Percentiles rank a stretch among this genome's conserved stretches.
These are phyloP conservation scores for Mystacornis crossleyi DNA, from an alignment of 2,113 vertebrate genomes.

Conservation along the genomic window DNA sequence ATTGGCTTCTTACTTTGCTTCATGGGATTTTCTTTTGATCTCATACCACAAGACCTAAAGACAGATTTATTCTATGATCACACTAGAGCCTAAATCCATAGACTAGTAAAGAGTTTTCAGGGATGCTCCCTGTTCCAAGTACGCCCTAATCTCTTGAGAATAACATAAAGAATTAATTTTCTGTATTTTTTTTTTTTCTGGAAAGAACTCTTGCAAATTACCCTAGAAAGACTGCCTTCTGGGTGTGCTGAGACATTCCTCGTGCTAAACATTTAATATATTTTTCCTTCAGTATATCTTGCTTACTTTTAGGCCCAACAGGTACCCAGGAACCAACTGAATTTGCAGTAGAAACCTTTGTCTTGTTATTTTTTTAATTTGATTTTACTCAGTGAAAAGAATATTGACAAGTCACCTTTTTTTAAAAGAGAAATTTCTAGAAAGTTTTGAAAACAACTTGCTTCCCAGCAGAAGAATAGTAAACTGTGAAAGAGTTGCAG, in stretches of 20 bases:
- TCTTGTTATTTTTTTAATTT: neutral
- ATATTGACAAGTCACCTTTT: neutral
- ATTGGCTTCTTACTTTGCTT: neutral
- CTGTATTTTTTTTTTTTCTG: neutral
- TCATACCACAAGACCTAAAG: neutral
- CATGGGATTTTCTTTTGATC: conserved; percentile 29
- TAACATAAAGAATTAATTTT: neutral
- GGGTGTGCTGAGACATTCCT: neutral
- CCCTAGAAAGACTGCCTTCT: neutral
- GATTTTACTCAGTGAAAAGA: neutral
- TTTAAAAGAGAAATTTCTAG: neutral
- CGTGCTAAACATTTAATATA: neutral
- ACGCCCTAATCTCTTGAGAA: neutral
- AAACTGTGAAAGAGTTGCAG: neutral
- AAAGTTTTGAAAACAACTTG: neutral
- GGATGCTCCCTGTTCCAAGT: neutral
- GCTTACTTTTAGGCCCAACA: neutral
- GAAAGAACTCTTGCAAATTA: neutral
- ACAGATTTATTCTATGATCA: neutral
- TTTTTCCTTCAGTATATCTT: neutral
- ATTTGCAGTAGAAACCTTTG: neutral
- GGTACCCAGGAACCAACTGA: neutral
- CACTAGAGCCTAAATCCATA: neutral
- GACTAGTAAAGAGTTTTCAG: neutral
- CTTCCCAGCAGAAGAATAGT: neutral